These are phyloP conservation scores for Silurus asotus DNA, from an alignment of 2,113 vertebrate species.

Conservation along the genomic window DNA sequence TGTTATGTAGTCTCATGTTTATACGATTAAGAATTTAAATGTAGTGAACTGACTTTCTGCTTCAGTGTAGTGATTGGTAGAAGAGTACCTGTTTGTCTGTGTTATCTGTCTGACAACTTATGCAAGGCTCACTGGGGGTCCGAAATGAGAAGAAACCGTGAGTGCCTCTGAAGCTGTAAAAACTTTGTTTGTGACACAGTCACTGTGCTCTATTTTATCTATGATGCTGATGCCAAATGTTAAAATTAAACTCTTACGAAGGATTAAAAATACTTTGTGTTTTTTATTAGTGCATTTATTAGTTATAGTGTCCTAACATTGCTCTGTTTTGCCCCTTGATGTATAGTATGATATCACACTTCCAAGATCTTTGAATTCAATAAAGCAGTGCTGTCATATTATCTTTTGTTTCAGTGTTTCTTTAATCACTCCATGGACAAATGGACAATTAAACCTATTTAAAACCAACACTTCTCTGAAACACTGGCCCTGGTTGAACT, in stretches of 20 bases:
- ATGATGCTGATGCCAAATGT: neutral
- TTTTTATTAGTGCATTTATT: neutral
- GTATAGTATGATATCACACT: neutral
- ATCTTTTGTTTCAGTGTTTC: neutral
- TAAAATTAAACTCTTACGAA: no score
- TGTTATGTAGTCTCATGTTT: no score
- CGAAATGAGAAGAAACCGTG: neutral
- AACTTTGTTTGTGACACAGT: neutral
- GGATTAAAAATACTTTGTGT: no score
- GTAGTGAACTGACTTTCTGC: no score
- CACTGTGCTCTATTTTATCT: neutral
- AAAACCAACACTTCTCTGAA: constrained; percentile 9
- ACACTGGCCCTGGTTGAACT: neutral
- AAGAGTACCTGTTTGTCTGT: no score
- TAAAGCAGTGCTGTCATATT: neutral
- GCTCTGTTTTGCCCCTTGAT: neutral
- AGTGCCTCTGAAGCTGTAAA: constrained; percentile 4
- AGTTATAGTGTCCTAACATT: neutral
- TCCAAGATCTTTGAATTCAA: neutral
- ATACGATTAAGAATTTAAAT: no score
- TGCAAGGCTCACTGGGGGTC: no score
- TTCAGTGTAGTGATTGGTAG: no score
- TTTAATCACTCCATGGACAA: neutral
- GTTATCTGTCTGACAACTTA: no score
- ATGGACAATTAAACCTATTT: constrained; percentile 6